phyloP scores from a whole-genome alignment of 1,140 invertebrate genomes.

The Pissodes strobi region DNA sequence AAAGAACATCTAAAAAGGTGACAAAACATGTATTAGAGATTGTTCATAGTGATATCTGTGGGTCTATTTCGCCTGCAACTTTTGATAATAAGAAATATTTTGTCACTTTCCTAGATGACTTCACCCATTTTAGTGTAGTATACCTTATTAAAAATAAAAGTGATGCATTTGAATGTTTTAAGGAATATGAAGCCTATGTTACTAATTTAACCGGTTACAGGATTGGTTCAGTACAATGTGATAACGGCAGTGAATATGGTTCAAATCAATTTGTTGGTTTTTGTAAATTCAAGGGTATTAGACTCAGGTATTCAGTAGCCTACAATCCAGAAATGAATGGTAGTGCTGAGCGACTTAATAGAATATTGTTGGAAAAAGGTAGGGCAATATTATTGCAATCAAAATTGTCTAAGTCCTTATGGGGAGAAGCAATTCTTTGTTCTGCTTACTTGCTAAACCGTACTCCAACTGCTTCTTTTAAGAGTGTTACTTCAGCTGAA shows the following conservation, averaged over 20 bases:
- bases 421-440: background rate
- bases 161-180: background rate
- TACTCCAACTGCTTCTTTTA: background rate
- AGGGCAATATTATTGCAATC: background rate
- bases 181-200: background rate
- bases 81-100: background rate
- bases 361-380: background rate
- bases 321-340: background rate
- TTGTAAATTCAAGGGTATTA: background rate
- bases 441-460: background rate
- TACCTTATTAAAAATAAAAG: background rate
- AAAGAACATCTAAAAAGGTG: too few species aligned
- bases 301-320: background rate
- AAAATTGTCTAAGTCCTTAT: too few species aligned
- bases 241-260: too few species aligned
- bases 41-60: background rate
- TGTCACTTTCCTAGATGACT: background rate
- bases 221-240: background rate
- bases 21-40: background rate
- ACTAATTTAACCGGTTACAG: background rate
- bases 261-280: too few species aligned
- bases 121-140: background rate
- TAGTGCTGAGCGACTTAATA: background rate
- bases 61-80: background rate
- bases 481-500: background rate